Conservation (phyloP, 2,113 vertebrate genomes). For the Tyrannus savana region DNA sequence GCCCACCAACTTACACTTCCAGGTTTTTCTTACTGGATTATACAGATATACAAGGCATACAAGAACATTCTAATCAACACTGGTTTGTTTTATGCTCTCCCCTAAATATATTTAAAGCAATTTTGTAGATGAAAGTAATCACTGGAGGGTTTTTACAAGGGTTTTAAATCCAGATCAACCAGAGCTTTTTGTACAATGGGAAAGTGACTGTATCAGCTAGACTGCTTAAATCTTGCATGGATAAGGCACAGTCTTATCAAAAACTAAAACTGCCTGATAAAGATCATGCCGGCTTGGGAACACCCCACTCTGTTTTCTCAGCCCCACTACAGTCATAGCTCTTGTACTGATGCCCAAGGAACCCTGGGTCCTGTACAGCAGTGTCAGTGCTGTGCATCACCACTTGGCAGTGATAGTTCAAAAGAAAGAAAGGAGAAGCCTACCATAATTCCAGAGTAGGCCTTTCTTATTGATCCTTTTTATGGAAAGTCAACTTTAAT, state of each 20-base stretch:
- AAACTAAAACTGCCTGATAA: neutral
- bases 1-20: neutral
- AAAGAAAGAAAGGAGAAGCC: neutral
- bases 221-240: neutral
- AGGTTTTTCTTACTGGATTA: neutral
- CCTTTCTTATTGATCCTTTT: neutral
- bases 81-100: neutral
- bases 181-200: neutral
- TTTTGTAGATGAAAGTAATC: neutral
- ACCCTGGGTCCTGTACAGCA: rapidly evolving
- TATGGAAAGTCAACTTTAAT: neutral
- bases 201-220: neutral
- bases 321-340: neutral
- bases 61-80: neutral
- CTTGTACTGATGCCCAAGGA: rapidly evolving
- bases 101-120: neutral
- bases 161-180: neutral
- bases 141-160: neutral
- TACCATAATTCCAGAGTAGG: neutral
- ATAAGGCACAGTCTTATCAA: neutral
- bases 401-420: neutral
- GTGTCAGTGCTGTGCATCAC: rapidly evolving
- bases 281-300: neutral
- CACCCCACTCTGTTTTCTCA: rapidly evolving
- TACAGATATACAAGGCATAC: neutral